phyloP scores from a whole-genome alignment of 2,888 invertebrate genomes.

The Heliconius aoede region DNA sequence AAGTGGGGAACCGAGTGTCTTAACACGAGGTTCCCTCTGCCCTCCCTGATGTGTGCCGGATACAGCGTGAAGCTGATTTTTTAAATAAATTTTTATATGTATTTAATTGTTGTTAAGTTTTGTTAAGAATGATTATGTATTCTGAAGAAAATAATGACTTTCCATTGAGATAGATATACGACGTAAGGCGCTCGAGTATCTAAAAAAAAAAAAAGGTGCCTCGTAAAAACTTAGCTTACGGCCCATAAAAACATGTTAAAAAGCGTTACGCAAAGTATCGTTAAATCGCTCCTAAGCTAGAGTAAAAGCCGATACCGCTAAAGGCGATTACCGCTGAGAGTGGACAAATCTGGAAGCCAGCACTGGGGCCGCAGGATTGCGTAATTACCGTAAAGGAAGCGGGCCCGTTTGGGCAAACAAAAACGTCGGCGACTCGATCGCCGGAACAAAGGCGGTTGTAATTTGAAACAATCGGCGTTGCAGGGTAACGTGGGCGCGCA shows the following conservation, averaged over 20 bases:
- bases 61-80: too few species aligned
- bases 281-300: constrained; percentile 41
- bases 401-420: constrained; percentile 78
- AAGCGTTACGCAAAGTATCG: constrained; percentile 40
- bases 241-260: constrained; percentile 41
- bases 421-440: constrained; percentile 80
- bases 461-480: constrained; percentile 83
- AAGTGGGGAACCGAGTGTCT: too few species aligned
- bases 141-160: not conserved
- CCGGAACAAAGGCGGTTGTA: constrained; percentile 81
- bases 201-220: constrained; percentile 25
- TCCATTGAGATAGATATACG: constrained; percentile 11
- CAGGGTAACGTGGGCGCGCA: constrained; percentile 76
- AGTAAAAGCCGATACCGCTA: constrained; percentile 47
- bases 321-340: constrained; percentile 60
- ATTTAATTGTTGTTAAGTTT: not conserved
- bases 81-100: too few species aligned
- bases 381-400: constrained; percentile 82
- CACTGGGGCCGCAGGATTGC: constrained; percentile 70
- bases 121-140: not conserved
- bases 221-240: constrained; percentile 38
- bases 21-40: too few species aligned
- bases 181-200: constrained; percentile 20
- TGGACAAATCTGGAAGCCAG: constrained; percentile 66
- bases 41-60: too few species aligned